Percentiles rank a stretch among this genome's conserved stretches.
Conservation (phyloP, 2,113 vertebrate genomes). For the Tetrax tetrax region DNA sequence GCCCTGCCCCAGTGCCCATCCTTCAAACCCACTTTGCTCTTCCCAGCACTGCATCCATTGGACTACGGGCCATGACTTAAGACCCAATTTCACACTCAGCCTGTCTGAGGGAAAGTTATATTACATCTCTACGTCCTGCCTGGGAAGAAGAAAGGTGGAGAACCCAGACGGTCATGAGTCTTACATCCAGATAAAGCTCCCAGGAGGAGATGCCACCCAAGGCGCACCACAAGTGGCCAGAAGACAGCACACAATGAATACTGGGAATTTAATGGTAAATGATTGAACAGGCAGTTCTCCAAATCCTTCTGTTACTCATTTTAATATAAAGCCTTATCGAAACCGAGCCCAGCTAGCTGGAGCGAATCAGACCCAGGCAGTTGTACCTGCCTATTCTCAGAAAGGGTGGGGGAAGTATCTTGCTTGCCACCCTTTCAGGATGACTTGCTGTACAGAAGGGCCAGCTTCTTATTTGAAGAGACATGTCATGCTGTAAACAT, state of each 20-base stretch:
- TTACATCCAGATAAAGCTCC: neutral
- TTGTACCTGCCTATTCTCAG: neutral
- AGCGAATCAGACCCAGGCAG: neutral
- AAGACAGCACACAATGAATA: neutral
- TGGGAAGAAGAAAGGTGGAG: neutral
- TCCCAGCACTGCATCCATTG: neutral
- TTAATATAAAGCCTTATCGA: neutral
- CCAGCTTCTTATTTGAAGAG: constrained; percentile 30
- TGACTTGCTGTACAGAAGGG: constrained; percentile 1
- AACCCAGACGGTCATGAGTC: neutral
- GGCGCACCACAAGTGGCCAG: neutral
- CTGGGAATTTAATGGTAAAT: neutral
- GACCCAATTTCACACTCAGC: neutral
- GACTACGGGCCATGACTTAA: neutral
- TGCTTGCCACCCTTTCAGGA: neutral
- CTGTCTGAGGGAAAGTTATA: neutral
- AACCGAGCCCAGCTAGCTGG: neutral
- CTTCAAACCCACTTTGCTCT: neutral
- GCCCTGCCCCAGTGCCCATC: neutral
- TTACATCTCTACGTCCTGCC: neutral
- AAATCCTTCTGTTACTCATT: neutral
- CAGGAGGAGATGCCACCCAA: neutral
- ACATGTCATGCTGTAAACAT: neutral
- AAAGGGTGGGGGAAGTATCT: neutral
- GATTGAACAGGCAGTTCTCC: neutral